Evolutionary conservation across 2,797 vertebrate species (phyloP).

Genomic region (Telmatherina bonti): DNA sequence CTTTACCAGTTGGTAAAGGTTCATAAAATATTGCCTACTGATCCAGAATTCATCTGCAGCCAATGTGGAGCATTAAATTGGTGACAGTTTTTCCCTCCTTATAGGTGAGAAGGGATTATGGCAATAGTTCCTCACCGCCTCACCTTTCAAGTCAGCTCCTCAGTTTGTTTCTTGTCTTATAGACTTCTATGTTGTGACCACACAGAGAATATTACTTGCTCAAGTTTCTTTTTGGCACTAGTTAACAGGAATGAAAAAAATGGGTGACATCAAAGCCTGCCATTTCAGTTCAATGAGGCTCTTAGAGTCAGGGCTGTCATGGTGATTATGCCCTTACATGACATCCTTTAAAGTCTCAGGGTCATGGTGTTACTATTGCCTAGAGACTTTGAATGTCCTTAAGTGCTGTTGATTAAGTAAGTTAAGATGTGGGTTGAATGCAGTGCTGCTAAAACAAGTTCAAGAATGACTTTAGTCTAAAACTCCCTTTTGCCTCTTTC

Average conservation of each 20-base stretch:
- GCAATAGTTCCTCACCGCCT: not conserved
- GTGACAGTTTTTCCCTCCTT: not conserved
- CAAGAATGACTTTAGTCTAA: constrained; percentile 64
- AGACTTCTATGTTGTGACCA: constrained; percentile 2
- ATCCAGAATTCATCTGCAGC: not conserved
- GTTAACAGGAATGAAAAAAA: constrained; percentile 32
- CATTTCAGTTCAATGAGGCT: constrained; percentile 15
- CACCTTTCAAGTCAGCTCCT: not conserved
- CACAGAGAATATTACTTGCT: not conserved
- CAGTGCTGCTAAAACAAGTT: constrained; percentile 65
- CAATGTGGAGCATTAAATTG: not conserved
- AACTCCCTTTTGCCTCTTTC: constrained; percentile 55
- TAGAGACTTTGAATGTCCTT: constrained; percentile 50
- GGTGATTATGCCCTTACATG: constrained; percentile 68
- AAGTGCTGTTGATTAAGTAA: constrained; percentile 75
- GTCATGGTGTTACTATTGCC: constrained; percentile 62
- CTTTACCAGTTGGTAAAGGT: not conserved
- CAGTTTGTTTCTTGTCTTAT: not conserved
- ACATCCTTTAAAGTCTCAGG: constrained; percentile 56
- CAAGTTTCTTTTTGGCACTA: constrained; percentile 22
- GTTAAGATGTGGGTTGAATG: constrained; percentile 67
- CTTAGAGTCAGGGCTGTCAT: constrained; percentile 53
- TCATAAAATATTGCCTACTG: not conserved
- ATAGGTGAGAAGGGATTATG: not conserved
- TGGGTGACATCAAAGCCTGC: constrained; percentile 44